Percentiles rank a stretch among this genome's conserved stretches.
These are phyloP conservation scores for Ictalurus furcatus DNA, from an alignment of 2,113 vertebrate species.

Conservation along the genomic window DNA sequence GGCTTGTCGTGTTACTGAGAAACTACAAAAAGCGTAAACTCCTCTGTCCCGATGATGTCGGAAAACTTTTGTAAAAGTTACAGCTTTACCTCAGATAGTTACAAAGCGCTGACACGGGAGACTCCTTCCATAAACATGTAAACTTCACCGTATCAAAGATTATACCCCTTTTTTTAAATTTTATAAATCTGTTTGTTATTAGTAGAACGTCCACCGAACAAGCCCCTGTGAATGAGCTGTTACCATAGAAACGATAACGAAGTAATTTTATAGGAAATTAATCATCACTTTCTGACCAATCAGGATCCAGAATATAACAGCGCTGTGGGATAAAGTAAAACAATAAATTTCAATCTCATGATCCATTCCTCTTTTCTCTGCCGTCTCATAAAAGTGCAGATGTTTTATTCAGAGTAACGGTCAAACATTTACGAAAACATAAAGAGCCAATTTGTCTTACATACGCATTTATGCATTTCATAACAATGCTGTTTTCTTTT, in stretches of 20 bases:
- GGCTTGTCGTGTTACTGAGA: not conserved
- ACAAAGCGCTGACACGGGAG: not conserved
- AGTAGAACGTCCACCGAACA: too few species aligned
- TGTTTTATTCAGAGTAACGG: not conserved
- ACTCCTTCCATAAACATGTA: not conserved
- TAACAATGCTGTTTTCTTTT: conserved; percentile 39
- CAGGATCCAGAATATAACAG: not conserved
- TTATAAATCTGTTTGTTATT: too few species aligned
- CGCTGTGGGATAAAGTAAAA: not conserved
- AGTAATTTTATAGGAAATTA: not conserved
- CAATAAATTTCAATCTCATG: not conserved
- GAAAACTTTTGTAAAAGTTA: too few species aligned
- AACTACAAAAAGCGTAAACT: not conserved
- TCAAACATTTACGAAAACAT: not conserved
- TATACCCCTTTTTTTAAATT: too few species aligned
- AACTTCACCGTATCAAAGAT: not conserved
- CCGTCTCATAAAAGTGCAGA: not conserved
- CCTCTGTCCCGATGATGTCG: not conserved
- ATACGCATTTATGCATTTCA: not conserved
- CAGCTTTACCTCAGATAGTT: too few species aligned
- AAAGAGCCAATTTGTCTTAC: not conserved
- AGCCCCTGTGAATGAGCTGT: not conserved
- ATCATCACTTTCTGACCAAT: not conserved
- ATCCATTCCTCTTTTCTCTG: not conserved
- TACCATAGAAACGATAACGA: not conserved